Evolutionary conservation across 2,113 vertebrate genomes (phyloP).

Genomic region (human (Homo sapiens)): GRCh38 chr1:41039001-41039500

Average conservation of each 20-base stretch:
- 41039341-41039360: background rate
- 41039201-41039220: background rate
- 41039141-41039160: background rate
- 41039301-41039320: background rate
- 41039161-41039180: background rate
- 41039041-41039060: conserved; percentile 9
- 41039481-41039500: no score
- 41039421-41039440: background rate
- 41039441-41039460: background rate
- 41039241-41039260: background rate
- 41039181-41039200: background rate
- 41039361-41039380: background rate
- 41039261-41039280: background rate
- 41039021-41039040: background rate
- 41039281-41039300: background rate
- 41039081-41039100: background rate
- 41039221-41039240: background rate
- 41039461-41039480: background rate
- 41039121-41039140: background rate
- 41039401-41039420: background rate
- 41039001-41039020: background rate
- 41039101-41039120: background rate
- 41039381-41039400: background rate
- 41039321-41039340: background rate
- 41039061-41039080: background rate